These are phyloP conservation scores for Leucozona laternaria DNA, from an alignment of 2,888 invertebrate species.

Conservation along the genomic window DNA sequence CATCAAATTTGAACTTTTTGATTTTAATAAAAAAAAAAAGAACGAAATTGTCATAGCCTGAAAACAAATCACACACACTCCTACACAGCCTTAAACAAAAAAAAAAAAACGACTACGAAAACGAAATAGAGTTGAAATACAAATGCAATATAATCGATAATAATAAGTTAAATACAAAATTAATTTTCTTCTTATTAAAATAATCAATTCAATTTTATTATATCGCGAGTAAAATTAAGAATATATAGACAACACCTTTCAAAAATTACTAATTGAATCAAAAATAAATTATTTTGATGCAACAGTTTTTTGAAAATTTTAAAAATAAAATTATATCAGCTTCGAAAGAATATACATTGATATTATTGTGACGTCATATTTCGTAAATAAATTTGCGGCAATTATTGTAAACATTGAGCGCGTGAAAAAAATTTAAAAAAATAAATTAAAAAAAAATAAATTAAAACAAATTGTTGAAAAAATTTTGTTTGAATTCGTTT, in stretches of 20 bases:
- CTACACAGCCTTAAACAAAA: not conserved
- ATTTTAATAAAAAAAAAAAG: not conserved
- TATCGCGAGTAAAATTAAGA: not conserved
- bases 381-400: not conserved
- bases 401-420: not conserved
- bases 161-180: not conserved
- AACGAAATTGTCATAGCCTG: not conserved
- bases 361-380: slow-evolving; percentile 25
- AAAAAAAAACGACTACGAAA: slow-evolving; percentile 22
- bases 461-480: not conserved
- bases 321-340: not conserved
- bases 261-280: slow-evolving; percentile 8
- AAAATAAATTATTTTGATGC: slow-evolving; percentile 7
- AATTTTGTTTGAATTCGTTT: slow-evolving; percentile 11
- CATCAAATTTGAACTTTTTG: not conserved
- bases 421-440: not conserved
- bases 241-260: not conserved
- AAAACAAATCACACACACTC: not conserved
- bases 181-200: not conserved
- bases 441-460: too few relatives aligned
- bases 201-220: not conserved
- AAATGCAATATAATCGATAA: not conserved
- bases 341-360: slow-evolving; percentile 2
- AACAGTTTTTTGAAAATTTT: not conserved
- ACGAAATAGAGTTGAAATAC: slow-evolving; percentile 18